Base-by-base conservation (phyloP, 2,113 vertebrate species). In the Caloenas nicobarica region DNA sequence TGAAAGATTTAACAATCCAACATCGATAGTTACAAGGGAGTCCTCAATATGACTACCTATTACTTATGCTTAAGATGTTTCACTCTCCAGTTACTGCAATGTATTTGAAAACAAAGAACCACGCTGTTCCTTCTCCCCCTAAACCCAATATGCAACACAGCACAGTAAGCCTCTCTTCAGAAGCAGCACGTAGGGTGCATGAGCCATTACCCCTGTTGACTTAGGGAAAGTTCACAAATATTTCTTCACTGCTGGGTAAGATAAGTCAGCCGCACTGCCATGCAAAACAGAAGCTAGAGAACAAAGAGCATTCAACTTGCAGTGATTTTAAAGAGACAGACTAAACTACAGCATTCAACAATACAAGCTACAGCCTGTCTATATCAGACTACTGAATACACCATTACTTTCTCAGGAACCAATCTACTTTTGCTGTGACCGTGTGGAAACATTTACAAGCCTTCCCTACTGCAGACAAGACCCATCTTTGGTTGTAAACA, bases 221-320 rank as follows among this genome's bases (percentile, higher is more conserved):
- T 86, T 42, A 95, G 65, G 72, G 77, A 92, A 94, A 95, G 95
- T 96, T 95, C 84, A 86, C 92, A 96, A 95, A 96, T n/a, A 95
- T 95, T 95, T 96, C 93, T 86, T 94, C 89, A 92, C 68, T 9
- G 2, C 64, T 58, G 57, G 24, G 42, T 46, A 78, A 90, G 93
- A 90, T 89, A 94, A 96, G 79, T 57, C 76, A 91, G 69, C 76
- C 53, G 58, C 0, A 0, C 68, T 91, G 85, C 86, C 65, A 64
- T 9, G 40, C 36, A 78, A 72, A 94, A 60, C 60, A 93, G 69
- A 64, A 70, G 40, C 80, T 38, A 76, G 77, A 65, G 86, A 91
- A 95, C 94, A 93, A 96, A 94, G 87, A 95, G 88, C 53, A 2
- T 79, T 96, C 82, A 72, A 86, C 48, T 44, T 56, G 61, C 70